phyloP scores from a whole-genome alignment of 1,140 invertebrate species.

The Drosophila prosaltans region DNA sequence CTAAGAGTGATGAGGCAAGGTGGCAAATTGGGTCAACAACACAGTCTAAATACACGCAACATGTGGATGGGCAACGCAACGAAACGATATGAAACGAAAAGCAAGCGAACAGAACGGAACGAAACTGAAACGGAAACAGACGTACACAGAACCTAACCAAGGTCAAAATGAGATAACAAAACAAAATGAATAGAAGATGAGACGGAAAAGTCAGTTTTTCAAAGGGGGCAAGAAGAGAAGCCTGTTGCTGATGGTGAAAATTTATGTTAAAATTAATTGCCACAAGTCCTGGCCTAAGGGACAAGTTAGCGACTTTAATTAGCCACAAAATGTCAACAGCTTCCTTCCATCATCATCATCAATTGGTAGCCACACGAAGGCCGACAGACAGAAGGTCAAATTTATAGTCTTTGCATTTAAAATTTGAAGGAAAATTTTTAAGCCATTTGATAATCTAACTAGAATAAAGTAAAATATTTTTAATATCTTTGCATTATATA shows the following conservation, averaged over 20 bases:
- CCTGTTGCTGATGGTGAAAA: constrained; percentile 59
- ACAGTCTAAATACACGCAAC: not conserved
- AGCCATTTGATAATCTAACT: no score
- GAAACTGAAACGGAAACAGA: not conserved
- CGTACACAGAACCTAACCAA: constrained; percentile 18
- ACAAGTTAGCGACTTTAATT: constrained; percentile 46
- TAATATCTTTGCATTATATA: no score
- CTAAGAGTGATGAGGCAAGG: constrained; percentile 47
- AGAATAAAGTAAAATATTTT: no score
- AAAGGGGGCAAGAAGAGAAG: not conserved
- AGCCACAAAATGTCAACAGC: constrained; percentile 38
- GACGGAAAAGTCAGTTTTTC: no score
- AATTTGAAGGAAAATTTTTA: no score
- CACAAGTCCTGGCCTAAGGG: constrained; percentile 11
- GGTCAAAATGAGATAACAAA: constrained; percentile 23
- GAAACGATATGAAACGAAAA: not conserved
- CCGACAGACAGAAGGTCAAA: not conserved
- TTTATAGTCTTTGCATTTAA: not conserved
- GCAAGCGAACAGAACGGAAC: not conserved
- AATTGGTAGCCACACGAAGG: not conserved
- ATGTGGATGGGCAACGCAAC: constrained; percentile 10
- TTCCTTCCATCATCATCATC: constrained; percentile 19
- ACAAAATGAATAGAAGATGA: no score
- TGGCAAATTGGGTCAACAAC: constrained; percentile 51
- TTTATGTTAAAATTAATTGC: constrained; percentile 75